phyloP scores from a whole-genome alignment of 2,888 invertebrate species.

The Leptarthrus brevirostris region DNA sequence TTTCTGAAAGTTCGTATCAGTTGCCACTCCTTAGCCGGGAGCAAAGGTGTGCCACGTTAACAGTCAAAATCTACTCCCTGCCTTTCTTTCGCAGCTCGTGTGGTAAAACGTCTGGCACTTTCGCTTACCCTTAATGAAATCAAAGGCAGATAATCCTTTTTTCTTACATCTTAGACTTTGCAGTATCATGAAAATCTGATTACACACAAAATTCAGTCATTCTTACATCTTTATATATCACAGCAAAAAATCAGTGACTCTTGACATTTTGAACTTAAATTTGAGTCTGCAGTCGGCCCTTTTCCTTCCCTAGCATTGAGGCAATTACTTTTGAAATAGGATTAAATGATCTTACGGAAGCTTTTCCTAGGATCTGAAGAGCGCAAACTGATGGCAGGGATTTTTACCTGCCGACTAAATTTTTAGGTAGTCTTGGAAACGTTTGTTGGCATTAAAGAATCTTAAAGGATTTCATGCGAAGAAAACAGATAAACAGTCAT shows the following conservation, averaged over 20 bases:
- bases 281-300: constrained; percentile 19
- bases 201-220: constrained; percentile 41
- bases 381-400: constrained; percentile 7
- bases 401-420: neutral
- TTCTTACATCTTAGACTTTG: constrained; percentile 10
- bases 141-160: constrained; percentile 35
- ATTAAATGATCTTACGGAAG: constrained; percentile 29
- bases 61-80: neutral
- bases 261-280: constrained; percentile 30
- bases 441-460: no score
- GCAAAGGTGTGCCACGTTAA: neutral
- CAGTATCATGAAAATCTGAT: constrained; percentile 38
- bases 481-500: no score
- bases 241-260: constrained; percentile 13
- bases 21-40: neutral
- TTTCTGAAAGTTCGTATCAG: neutral
- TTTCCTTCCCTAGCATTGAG: constrained; percentile 16
- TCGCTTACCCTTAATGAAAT: constrained; percentile 40
- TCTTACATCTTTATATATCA: constrained; percentile 27
- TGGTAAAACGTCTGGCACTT: constrained; percentile 37
- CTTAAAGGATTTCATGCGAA: no score
- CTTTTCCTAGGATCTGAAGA: neutral
- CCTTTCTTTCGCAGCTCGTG: neutral
- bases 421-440: no score
- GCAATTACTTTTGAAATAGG: constrained; percentile 33